Evolutionary conservation across 2,888 invertebrate genomes (phyloP).

Genomic region (Apodemia mormo): DNA sequence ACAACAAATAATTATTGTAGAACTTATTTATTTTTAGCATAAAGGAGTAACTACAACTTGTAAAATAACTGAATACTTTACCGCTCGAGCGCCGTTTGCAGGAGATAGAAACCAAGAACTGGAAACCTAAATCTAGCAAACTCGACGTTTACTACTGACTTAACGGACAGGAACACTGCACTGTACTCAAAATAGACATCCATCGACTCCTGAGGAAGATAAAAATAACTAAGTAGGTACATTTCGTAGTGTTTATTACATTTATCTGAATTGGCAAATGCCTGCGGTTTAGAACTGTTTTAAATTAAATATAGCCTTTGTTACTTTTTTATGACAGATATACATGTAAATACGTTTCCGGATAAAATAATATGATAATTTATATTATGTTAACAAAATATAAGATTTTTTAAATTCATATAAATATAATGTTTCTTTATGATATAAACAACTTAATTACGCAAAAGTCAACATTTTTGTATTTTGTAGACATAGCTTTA

Average conservation of each 20-base stretch:
- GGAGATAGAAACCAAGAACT: conserved; percentile 42
- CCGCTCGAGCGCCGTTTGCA: conserved; percentile 26
- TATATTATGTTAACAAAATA: no score
- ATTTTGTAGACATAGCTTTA: no score
- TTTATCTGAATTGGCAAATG: not conserved
- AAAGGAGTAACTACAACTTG: not conserved
- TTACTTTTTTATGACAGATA: no score
- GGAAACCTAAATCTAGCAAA: conserved; percentile 54
- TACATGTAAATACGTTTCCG: no score
- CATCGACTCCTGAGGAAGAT: conserved; percentile 1
- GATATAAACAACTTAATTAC: no score
- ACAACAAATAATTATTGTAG: not conserved
- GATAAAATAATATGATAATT: no score
- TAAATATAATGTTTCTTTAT: no score
- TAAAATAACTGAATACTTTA: conserved; percentile 30
- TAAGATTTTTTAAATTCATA: no score
- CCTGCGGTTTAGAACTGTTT: not conserved
- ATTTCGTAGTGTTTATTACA: not conserved
- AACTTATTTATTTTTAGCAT: not conserved
- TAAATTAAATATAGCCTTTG: not conserved
- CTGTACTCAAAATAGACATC: conserved; percentile 18
- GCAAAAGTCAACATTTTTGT: no score
- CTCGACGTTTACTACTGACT: conserved; percentile 43
- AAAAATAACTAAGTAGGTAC: conserved; percentile 39
- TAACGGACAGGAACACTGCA: conserved; percentile 52